Base-by-base conservation (phyloP, 2,888 invertebrate species). In the Zootermopsis nevadensis region DNA sequence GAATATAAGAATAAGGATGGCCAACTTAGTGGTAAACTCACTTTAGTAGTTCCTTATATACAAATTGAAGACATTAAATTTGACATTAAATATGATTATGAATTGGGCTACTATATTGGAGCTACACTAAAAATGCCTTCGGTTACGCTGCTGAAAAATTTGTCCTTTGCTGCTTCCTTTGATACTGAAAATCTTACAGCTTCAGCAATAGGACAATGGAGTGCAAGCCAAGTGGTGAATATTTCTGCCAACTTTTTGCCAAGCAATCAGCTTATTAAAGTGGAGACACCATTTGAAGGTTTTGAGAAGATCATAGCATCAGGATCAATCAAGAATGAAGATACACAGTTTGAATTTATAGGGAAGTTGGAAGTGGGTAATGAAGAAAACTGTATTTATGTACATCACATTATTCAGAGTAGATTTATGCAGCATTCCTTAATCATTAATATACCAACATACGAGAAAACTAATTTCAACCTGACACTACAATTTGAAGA, bases 221-320 rank as follows among this genome's bases (percentile, higher is more conserved):
- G 38, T 38, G 35, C 74, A 38, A 38, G 27, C 27, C 31, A 74
- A 30, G 2, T n/a, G n/a, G 33, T 74, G 33, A 38, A n/a, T 74
- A 38, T 74, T 38, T 38, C 74, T 33, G 24, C 33, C 3, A 74
- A 19, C 10, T 24, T 74, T 22, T 6, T 74, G 12, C 79, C 60
- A 12, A 66, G 22, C 30, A 66, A 79, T 66, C 38, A 1, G 31
- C 66, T 27, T 60, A 35, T 79, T 35, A 60, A 31, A 60, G 33
- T 38, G 19, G 60, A 60, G 31, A 79, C 79, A n/a, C 55, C 79
- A 60, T 79, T 79, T 66, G 30, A 35, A 66, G 31, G 27, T 66
- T 27, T 79, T 19, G 35, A 79, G n/a, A 79, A n/a, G 35, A 55
- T 79, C 12, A 6, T 60, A 33, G 66, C 42, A n/a, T n/a, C n/a